Conservation (phyloP, 92 coral and sea anemone species). For the Micromussa lordhowensis region DNA sequence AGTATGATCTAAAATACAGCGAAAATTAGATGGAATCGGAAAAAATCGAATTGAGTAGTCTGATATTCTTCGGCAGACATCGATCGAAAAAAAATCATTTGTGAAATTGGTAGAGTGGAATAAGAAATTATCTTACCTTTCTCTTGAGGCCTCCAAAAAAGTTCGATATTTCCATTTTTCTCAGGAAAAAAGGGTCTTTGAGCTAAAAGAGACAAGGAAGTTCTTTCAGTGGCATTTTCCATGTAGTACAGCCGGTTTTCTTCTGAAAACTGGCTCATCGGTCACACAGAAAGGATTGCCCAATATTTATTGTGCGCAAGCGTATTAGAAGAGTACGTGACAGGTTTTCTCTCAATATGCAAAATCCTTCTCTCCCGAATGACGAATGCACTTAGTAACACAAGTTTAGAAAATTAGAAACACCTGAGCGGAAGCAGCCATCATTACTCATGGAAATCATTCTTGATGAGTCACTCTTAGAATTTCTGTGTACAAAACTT, state of each 20-base stretch:
- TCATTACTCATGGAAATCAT: neutral
- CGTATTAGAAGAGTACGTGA: conserved; percentile 43
- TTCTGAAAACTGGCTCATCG: conserved; percentile 40
- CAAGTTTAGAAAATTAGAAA: conserved; percentile 24
- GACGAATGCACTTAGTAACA: conserved; percentile 37
- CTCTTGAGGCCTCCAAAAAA: neutral
- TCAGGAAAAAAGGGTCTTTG: neutral
- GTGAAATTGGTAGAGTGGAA: neutral
- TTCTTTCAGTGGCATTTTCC: conserved; percentile 17
- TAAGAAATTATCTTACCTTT: conserved; percentile 5
- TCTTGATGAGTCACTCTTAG: neutral
- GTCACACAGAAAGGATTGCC: conserved; percentile 27
- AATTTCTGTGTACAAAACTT: neutral
- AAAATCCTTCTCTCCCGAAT: conserved; percentile 1
- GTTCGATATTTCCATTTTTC: neutral
- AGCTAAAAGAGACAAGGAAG: neutral
- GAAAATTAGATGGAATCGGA: neutral
- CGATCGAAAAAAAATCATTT: neutral
- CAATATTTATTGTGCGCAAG: conserved; percentile 38
- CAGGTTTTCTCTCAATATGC: conserved; percentile 44
- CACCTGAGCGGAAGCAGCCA: conserved; percentile 8
- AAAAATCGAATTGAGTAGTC: neutral
- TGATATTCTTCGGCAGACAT: neutral
- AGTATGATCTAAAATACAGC: neutral
- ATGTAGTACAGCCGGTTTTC: conserved; percentile 25